These are phyloP conservation scores for Poecilus cupreus DNA, from an alignment of 2,888 invertebrate genomes.

Conservation along the genomic window DNA sequence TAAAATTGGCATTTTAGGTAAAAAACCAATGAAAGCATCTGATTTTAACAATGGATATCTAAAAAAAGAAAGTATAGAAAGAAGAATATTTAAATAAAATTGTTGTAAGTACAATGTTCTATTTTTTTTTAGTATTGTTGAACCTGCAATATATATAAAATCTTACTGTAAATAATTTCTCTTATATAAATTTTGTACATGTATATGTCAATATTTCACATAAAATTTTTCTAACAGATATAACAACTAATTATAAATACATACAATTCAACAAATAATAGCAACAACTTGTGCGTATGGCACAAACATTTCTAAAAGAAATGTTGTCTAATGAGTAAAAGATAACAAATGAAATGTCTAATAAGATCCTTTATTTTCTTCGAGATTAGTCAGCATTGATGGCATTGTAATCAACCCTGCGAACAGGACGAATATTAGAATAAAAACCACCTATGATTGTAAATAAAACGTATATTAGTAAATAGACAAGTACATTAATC, in stretches of 20 bases:
- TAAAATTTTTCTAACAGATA: constrained; percentile 22
- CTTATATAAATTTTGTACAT: constrained; percentile 35
- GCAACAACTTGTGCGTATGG: constrained; percentile 33
- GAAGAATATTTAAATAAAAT: constrained; percentile 70
- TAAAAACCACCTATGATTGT: constrained; percentile 27
- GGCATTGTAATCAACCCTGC: constrained; percentile 42
- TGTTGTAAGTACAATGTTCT: neutral
- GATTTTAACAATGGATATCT: constrained; percentile 94
- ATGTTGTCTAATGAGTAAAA: constrained; percentile 16
- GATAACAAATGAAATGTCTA: constrained; percentile 6
- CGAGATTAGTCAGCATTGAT: neutral
- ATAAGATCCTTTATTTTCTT: neutral
- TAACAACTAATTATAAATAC: constrained; percentile 27
- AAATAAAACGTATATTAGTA: constrained; percentile 51
- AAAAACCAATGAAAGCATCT: constrained; percentile 82
- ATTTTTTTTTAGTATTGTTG: neutral
- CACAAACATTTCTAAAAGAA: constrained; percentile 26
- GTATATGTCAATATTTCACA: constrained; percentile 21
- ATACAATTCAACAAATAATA: constrained; percentile 1
- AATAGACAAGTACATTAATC: constrained; percentile 23
- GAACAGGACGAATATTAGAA: constrained; percentile 47
- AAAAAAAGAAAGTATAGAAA: constrained; percentile 73
- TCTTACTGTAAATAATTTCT: neutral
- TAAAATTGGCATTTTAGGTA: constrained; percentile 80
- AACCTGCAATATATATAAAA: constrained; percentile 14